phyloP scores from a whole-genome alignment of 1,140 invertebrate genomes.

The Apis cerana region DNA sequence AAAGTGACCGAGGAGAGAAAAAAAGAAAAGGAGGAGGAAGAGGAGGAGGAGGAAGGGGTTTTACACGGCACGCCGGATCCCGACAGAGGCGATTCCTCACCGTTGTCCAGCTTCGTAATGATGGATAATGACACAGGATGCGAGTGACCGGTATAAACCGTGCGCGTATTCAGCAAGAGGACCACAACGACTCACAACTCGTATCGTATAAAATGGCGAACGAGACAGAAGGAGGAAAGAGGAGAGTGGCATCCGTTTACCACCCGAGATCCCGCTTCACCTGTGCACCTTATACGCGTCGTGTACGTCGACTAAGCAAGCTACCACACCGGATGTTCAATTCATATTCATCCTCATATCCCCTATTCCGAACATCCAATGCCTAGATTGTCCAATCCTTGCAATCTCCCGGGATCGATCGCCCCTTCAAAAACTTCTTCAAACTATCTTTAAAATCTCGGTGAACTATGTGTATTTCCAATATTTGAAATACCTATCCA shows the following conservation, averaged over 20 bases:
- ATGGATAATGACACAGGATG: slow-evolving; percentile 64
- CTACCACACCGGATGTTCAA: slow-evolving; percentile 41
- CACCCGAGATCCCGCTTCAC: slow-evolving; percentile 45
- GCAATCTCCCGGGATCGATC: neutral
- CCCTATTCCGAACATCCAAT: neutral
- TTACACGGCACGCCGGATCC: slow-evolving; percentile 37
- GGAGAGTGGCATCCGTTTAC: slow-evolving; percentile 56
- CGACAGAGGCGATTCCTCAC: slow-evolving; percentile 55
- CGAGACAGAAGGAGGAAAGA: slow-evolving; percentile 8
- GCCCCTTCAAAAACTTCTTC: neutral
- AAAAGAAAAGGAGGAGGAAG: neutral
- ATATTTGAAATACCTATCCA: no score
- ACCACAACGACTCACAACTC: slow-evolving; percentile 45
- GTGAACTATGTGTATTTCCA: no score
- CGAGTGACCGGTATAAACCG: slow-evolving; percentile 57
- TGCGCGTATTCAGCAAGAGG: slow-evolving; percentile 20
- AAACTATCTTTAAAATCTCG: neutral
- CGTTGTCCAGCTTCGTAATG: slow-evolving; percentile 62
- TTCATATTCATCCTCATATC: neutral
- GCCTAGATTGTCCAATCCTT: slow-evolving; percentile 22
- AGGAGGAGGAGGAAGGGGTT: slow-evolving; percentile 28
- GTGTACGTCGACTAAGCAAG: slow-evolving; percentile 20
- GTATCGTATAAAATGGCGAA: slow-evolving; percentile 58
- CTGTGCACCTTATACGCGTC: slow-evolving; percentile 40
- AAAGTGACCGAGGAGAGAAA: neutral